phyloP scores from a whole-genome alignment of 2,113 vertebrate species.

The Podarcis cretensis region DNA sequence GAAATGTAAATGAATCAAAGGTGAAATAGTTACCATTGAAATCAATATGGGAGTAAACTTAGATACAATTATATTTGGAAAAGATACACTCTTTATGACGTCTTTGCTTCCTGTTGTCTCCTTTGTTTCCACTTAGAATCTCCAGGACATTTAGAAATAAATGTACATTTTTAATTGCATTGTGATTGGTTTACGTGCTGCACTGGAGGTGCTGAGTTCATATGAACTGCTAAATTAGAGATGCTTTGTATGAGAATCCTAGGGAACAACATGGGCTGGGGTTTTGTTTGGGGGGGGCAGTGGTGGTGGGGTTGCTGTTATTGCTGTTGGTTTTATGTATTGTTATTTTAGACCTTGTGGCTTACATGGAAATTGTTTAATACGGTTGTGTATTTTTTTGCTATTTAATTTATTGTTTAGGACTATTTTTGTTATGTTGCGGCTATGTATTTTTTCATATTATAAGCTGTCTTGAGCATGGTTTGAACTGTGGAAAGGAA shows the following conservation, averaged over 20 bases:
- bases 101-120: slow-evolving; percentile 1
- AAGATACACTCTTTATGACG: slow-evolving; percentile 4
- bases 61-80: slow-evolving; percentile 15
- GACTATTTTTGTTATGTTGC: too few species aligned
- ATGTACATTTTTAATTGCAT: neutral
- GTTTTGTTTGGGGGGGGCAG: too few species aligned
- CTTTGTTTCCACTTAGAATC: slow-evolving; percentile 9
- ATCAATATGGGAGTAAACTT: slow-evolving; percentile 20
- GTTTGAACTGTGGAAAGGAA: too few species aligned
- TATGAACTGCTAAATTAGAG: neutral
- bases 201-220: neutral
- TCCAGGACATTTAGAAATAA: neutral
- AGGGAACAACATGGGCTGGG: too few species aligned
- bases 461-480: too few species aligned
- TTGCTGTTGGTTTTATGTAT: too few species aligned
- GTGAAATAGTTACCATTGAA: slow-evolving; percentile 17
- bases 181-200: neutral
- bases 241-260: neutral
- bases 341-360: too few species aligned
- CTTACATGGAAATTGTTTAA: too few species aligned
- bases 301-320: too few species aligned
- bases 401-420: too few species aligned
- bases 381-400: too few species aligned
- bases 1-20: slow-evolving; percentile 18
- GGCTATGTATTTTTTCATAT: too few species aligned